Evolutionary conservation across 2,113 vertebrate species (phyloP), one percentile per base, ranked within the genome.

Genomic region (Hydropotes inermis): DNA sequence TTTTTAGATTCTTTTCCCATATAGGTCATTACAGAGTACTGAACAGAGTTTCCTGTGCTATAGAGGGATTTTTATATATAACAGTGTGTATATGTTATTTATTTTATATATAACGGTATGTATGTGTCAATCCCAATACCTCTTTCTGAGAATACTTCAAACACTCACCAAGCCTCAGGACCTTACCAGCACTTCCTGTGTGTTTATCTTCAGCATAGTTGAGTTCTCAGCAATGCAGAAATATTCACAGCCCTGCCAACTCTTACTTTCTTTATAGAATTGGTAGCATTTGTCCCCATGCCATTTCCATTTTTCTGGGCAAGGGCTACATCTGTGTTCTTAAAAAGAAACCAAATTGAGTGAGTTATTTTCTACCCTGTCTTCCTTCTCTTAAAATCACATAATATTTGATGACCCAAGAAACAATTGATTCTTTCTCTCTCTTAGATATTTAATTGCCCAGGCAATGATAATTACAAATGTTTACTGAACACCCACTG

Each of bases 311-410:
- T 91, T 97, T 55, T 96, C 96, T 70, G 98, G 95, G 64, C 98
- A 98, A 89, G 98, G 98, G 45, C 89, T 98, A 60, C 98, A 98
- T 60, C 70, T 93, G 95, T 98, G 97, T 16, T 78, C 98, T 98
- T 92, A 45, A 39, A 88, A 93, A 88, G 47, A 87, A 91, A 61
- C 6, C 67, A 76, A 23, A 60, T 67, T 90, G 76, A 36, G 3
- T 67, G 45, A 95, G 21, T 82, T 89, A 64, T 79, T 85, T 87
- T 96, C 36, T 95, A n/a, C 27, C 11, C 19, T 52, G 12, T 83
- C 23, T 82, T 60, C 78, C 12, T 36, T 87, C 9, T 84, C 36
- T 79, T 96, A 47, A 88, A 97, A 83, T 93, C 54, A 88, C 15
- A 54, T 5, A 58, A 1, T 83, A 45, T 43, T 85, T 86, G 45